Conservation (phyloP, 2,113 vertebrate genomes). For the Pelecanoides urinatrix region DNA sequence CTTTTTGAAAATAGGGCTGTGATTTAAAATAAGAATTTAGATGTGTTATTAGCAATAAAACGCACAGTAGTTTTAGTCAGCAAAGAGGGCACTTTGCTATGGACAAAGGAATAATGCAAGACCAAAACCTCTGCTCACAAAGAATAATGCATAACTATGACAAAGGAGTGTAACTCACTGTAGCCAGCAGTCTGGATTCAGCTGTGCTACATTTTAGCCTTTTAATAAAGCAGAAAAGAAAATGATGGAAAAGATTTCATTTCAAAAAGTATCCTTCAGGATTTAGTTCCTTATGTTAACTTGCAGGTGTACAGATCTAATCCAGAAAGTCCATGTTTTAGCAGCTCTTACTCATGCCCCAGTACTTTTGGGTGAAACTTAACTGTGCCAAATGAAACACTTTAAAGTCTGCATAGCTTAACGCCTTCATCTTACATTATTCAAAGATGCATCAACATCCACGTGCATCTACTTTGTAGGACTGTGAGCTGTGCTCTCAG, state of each 20-base stretch:
- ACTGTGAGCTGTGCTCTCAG: not conserved
- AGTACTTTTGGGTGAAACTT: not conserved
- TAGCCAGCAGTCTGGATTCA: not conserved
- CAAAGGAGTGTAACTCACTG: not conserved
- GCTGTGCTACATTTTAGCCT: not conserved
- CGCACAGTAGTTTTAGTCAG: constrained; percentile 5
- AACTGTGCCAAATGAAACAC: not conserved
- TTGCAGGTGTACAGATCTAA: not conserved
- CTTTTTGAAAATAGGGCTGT: constrained; percentile 39
- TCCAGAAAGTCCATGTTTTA: not conserved
- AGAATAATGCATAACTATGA: not conserved
- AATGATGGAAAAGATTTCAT: not conserved
- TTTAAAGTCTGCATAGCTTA: not conserved
- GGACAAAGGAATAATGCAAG: not conserved
- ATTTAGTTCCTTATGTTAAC: not conserved
- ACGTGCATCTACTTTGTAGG: not conserved
- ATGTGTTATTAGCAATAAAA: not conserved
- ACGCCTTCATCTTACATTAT: not conserved
- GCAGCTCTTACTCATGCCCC: not conserved
- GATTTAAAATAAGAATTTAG: constrained; percentile 51
- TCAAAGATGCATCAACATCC: not conserved
- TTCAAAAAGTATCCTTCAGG: not conserved
- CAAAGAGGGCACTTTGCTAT: not conserved
- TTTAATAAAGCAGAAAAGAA: not conserved
- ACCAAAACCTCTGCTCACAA: not conserved